Base-by-base conservation (phyloP, 1,140 invertebrate species). In the Mya arenaria region DNA sequence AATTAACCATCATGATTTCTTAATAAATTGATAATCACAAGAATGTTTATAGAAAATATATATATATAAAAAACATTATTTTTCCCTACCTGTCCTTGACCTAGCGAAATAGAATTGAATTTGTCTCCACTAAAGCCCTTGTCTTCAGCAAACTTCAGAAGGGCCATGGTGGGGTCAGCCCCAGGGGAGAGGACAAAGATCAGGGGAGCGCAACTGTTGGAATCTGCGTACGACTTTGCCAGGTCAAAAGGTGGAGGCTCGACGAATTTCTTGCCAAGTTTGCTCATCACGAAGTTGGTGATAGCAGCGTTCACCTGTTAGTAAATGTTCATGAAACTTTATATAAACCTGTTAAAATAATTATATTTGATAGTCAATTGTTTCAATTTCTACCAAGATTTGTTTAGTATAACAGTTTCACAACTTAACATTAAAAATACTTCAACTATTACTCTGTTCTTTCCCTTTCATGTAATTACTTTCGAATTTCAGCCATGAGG, bases 31-130 rank as follows among this genome's bases (percentile, higher is more conserved):
- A n/a, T n/a, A n/a, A n/a, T n/a, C n/a, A n/a, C n/a, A n/a, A n/a
- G n/a, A n/a, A n/a, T n/a, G n/a, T n/a, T n/a, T n/a, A n/a, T n/a
- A n/a, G n/a, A n/a, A n/a, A n/a, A n/a, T n/a, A n/a, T n/a, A n/a
- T n/a, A n/a, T n/a, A n/a, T n/a, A n/a, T n/a, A n/a, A n/a, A n/a
- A n/a, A n/a, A n/a, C n/a, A n/a, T n/a, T n/a, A n/a, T n/a, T n/a
- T n/a, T n/a, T n/a, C n/a, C n/a, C n/a, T 77, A 92, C 92, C 92
- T 93, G 93, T 69, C 93, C 93, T 80, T 94, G 93, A 58, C 93
- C 93, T 1, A 94, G 85, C 13, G 93, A 94, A 69, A 94, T 93
- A 30, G 92, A 91, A 71, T 93, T 90, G 82, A 93, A 91, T 75
- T 90, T 92, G 58, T 89, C 90, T 25, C 92, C 92, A 66, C 88